These are phyloP conservation scores for Spodoptera littoralis DNA, from an alignment of 2,888 invertebrate genomes.

Conservation along the genomic window DNA sequence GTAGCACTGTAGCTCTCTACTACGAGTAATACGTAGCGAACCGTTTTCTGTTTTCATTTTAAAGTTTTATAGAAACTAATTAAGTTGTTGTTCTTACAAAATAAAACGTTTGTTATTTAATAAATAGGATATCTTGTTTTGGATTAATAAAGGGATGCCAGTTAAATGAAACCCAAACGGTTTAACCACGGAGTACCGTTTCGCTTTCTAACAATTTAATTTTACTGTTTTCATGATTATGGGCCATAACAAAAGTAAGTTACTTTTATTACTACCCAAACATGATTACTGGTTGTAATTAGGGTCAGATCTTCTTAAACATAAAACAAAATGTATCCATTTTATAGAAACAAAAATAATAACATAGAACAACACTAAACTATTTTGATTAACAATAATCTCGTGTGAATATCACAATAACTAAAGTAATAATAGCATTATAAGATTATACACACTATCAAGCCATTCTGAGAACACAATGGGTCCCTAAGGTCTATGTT, in stretches of 20 bases:
- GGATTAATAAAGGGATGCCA: slow-evolving; percentile 20
- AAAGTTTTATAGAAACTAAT: slow-evolving; percentile 62
- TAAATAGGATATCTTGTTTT: slow-evolving; percentile 27
- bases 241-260: slow-evolving; percentile 14
- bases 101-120: slow-evolving; percentile 51
- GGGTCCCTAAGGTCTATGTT: slow-evolving; percentile 16
- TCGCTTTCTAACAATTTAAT: slow-evolving; percentile 18
- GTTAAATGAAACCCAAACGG: slow-evolving; percentile 13
- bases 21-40: slow-evolving; percentile 58
- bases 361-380: too few species aligned
- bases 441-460: slow-evolving; percentile 15
- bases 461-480: slow-evolving; percentile 20
- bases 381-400: not conserved
- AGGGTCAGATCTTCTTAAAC: not conserved
- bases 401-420: slow-evolving; percentile 3
- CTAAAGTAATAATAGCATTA: slow-evolving; percentile 11
- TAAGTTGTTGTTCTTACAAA: slow-evolving; percentile 60
- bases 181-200: slow-evolving; percentile 6
- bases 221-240: slow-evolving; percentile 12
- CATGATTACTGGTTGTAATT: slow-evolving; percentile 15
- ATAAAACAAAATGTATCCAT: too few species aligned
- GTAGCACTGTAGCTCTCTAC: slow-evolving; percentile 52
- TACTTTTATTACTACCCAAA: slow-evolving; percentile 12
- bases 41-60: slow-evolving; percentile 64
- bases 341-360: too few species aligned